Conservation (phyloP, 2,113 vertebrate genomes). For the Nibea albiflora region DNA sequence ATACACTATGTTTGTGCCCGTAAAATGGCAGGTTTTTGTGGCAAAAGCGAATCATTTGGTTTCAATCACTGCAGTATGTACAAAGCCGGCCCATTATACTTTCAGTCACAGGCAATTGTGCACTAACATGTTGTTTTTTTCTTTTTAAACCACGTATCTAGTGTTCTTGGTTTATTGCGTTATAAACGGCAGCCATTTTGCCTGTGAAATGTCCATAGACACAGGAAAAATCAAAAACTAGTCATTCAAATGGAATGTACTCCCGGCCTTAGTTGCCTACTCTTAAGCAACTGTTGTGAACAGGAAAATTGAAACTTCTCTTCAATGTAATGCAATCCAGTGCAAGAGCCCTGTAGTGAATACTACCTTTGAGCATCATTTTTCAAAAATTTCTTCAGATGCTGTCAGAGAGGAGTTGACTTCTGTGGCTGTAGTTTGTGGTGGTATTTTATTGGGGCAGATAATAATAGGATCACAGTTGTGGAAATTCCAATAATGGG, state of each 20-base stretch:
- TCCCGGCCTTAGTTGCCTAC: too few species aligned
- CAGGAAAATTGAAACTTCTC: background rate
- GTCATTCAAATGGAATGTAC: background rate
- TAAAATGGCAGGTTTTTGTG: background rate
- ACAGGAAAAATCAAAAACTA: background rate
- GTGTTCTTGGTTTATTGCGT: background rate
- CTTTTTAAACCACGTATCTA: background rate
- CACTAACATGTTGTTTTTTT: background rate
- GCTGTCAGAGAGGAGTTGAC: background rate
- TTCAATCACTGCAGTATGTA: background rate
- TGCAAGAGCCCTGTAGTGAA: background rate
- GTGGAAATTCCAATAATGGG: background rate
- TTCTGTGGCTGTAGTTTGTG: background rate
- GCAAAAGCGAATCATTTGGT: background rate
- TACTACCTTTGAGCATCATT: background rate
- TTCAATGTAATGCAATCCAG: background rate
- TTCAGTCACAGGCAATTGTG: background rate
- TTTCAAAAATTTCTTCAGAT: background rate
- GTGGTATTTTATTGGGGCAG: background rate
- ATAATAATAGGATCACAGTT: background rate
- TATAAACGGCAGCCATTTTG: background rate
- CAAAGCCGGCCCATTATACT: background rate
- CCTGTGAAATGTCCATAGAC: background rate
- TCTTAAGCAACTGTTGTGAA: background rate
- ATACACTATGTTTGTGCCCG: background rate